Percentiles rank a stretch among this genome's conserved stretches.
These are phyloP conservation scores for Dryobotodes eremita DNA, from an alignment of 2,888 invertebrate genomes.

Conservation along the genomic window DNA sequence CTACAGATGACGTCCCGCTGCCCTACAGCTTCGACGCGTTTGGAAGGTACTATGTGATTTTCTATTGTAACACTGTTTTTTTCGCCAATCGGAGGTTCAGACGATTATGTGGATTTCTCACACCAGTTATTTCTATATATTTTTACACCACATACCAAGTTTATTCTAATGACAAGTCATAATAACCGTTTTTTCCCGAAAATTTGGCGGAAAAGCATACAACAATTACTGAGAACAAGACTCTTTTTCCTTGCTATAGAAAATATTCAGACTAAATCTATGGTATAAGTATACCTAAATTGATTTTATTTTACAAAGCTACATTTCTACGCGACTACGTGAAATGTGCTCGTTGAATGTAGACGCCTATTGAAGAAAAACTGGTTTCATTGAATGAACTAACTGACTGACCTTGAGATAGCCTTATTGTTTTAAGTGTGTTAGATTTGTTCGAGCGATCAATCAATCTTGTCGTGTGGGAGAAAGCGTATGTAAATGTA, in stretches of 20 bases:
- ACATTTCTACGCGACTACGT: constrained; percentile 10
- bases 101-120: background rate
- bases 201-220: background rate
- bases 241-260: background rate
- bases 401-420: constrained; percentile 58
- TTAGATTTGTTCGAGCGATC: constrained; percentile 41
- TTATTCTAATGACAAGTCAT: background rate
- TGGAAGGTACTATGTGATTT: constrained; percentile 87
- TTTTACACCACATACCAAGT: background rate
- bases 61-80: background rate
- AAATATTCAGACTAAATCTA: background rate
- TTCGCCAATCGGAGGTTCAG: background rate
- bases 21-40: constrained; percentile 91
- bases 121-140: background rate
- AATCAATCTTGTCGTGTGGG: constrained; percentile 42
- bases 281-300: background rate
- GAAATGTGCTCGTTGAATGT: constrained; percentile 23
- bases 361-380: constrained; percentile 49
- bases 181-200: background rate
- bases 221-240: background rate
- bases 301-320: constrained; percentile 17
- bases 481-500: constrained; percentile 52
- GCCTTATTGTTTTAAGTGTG: constrained; percentile 52
- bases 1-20: constrained; percentile 84
- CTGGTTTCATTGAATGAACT: constrained; percentile 43